phyloP scores from a whole-genome alignment of 1,140 invertebrate species.

The Danaus melanippus region DNA sequence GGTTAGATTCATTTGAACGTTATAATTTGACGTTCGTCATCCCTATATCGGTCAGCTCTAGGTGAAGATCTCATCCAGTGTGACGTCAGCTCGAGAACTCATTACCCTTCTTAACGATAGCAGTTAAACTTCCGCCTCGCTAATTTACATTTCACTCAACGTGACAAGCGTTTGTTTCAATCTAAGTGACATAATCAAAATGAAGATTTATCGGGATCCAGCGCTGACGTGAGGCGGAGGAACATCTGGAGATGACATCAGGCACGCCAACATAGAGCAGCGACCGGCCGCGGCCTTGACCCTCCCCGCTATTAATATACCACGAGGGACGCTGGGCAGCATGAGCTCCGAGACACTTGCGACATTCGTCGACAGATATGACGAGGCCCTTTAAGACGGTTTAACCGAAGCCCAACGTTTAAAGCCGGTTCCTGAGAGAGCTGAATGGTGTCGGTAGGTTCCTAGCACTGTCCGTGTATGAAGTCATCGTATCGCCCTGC shows the following conservation, averaged over 20 bases:
- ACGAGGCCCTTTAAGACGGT: background rate
- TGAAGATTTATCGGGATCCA: constrained; percentile 1
- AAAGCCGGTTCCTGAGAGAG: background rate
- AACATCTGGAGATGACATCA: constrained; percentile 14
- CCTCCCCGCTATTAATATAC: constrained; percentile 34
- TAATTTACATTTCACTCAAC: too few relatives aligned
- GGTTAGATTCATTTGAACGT: constrained; percentile 20
- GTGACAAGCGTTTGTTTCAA: too few relatives aligned
- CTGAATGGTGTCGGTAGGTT: background rate
- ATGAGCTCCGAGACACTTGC: too few relatives aligned
- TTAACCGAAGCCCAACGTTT: background rate
- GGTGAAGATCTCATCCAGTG: constrained; percentile 1
- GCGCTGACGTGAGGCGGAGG: constrained; percentile 2
- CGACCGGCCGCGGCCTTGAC: constrained; percentile 31
- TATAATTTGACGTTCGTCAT: constrained; percentile 20
- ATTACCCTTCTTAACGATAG: background rate
- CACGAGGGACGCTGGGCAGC: too few relatives aligned
- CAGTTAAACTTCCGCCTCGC: too few relatives aligned
- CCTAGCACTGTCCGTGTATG: too few relatives aligned
- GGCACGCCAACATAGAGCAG: constrained; percentile 20
- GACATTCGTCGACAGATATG: background rate
- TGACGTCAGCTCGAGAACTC: too few relatives aligned
- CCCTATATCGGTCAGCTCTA: constrained; percentile 12
- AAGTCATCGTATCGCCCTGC: too few relatives aligned
- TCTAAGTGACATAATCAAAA: too few relatives aligned